A percentile compares a stretch with the other conserved stretches of the same genome.
phyloP scores from a whole-genome alignment of 2,797 vertebrate genomes.

The Scomberomorus guttatus region DNA sequence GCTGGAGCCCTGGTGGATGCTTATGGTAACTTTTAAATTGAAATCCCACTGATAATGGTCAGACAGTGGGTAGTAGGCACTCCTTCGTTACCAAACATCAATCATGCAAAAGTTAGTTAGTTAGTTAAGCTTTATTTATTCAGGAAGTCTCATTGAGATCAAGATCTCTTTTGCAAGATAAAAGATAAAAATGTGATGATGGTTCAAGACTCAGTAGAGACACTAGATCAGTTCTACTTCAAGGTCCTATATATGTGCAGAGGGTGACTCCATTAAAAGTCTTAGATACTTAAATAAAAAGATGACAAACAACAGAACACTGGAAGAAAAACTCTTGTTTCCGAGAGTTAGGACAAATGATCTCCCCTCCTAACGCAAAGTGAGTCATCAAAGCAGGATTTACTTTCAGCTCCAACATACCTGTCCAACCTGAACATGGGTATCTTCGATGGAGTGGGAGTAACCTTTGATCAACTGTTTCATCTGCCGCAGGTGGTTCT shows the following conservation, averaged over 20 bases:
- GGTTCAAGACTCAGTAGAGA: too few species aligned
- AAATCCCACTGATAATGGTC: not conserved
- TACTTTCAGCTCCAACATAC: slow-evolving; percentile 67
- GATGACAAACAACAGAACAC: too few species aligned
- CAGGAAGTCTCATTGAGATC: too few species aligned
- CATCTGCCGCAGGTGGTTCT: slow-evolving; percentile 92
- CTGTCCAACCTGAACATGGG: slow-evolving; percentile 97
- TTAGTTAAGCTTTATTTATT: too few species aligned
- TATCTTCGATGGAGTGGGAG: slow-evolving; percentile 95
- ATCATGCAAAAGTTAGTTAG: not conserved
- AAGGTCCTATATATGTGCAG: not conserved
- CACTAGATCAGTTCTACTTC: not conserved
- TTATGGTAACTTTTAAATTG: not conserved
- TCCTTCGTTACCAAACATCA: not conserved
- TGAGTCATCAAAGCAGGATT: not conserved
- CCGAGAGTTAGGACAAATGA: too few species aligned
- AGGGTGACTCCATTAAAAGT: too few species aligned
- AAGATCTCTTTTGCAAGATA: too few species aligned
- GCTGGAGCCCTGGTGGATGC: not conserved
- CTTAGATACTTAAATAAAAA: too few species aligned
- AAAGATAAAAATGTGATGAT: too few species aligned
- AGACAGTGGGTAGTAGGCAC: not conserved
- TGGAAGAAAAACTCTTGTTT: too few species aligned
- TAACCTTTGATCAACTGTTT: slow-evolving; percentile 94
- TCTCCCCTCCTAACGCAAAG: too few species aligned